These are phyloP conservation scores for Dynastes grantii DNA, from an alignment of 2,888 invertebrate genomes.

Conservation along the genomic window DNA sequence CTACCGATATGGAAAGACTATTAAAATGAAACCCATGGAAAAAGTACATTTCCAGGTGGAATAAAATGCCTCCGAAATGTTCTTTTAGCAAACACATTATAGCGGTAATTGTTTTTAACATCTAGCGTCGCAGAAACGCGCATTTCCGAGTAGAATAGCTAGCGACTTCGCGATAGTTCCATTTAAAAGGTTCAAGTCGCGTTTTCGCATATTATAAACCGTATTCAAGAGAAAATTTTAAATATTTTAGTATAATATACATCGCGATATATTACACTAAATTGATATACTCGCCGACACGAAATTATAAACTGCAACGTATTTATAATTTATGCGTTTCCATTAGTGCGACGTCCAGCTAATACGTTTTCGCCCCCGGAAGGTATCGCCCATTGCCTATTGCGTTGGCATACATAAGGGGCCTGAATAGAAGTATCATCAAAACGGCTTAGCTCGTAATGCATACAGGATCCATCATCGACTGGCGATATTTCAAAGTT, in stretches of 20 bases:
- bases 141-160: not conserved
- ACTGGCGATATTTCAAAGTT: constrained; percentile 1
- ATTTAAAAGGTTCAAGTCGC: not conserved
- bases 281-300: constrained; percentile 7
- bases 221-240: constrained; percentile 17
- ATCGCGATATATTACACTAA: not conserved
- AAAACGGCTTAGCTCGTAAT: not conserved
- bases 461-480: constrained; percentile 31
- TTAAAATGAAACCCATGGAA: not conserved
- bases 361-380: not conserved
- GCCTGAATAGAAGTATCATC: not conserved
- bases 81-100: not conserved
- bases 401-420: not conserved
- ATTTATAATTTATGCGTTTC: constrained; percentile 39
- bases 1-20: not conserved
- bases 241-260: constrained; percentile 36
- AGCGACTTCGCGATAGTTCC: not conserved
- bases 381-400: not conserved
- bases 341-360: constrained; percentile 18
- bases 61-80: not conserved
- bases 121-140: not conserved
- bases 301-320: constrained; percentile 41
- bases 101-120: constrained; percentile 31
- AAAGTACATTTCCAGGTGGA: not conserved
- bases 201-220: not conserved